Evolutionary conservation across 2,113 vertebrate genomes (phyloP), one percentile per base, ranked within the genome.

Genomic region (Origma solitaria): DNA sequence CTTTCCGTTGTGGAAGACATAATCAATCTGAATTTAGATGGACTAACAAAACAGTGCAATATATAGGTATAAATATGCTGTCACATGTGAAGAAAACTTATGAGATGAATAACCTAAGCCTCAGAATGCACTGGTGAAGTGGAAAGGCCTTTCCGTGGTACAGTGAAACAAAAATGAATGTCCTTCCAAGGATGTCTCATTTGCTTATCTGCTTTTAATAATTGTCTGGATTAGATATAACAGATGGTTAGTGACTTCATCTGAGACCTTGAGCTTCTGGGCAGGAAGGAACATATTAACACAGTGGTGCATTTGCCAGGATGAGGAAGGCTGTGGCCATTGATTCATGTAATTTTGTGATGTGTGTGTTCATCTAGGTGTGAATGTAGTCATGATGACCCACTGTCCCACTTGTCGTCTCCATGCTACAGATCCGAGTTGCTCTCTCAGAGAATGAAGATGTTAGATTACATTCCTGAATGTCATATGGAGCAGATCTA

Each of bases 1-100:
- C 68, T 95, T 92, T 90, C 64, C 37, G 68, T 57, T 92, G 51
- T 71, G 61, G 68, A 95, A 81, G n/a, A 92, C 35, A 31, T 90
- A 90, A 92, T 94, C 64, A 83, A 62, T 94, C 79, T 92, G 85
- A 90, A 93, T 96, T 92, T 94, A 93, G 87, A 83, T 93, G 51
- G 64, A 60, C 85, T 90, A 83, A 95, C 92, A 83, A 92, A 92
- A 75, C 62, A 88, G 60, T 86, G 68, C 51, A 71, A 40, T 93
- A 62, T 62, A 57, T 65, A 81, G 49, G 49, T 53, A 56, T 96
- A 96, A 94, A 90, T 88, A 75, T 45, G 77, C 35, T 86, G 51
- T 93, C 82, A 88, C 71, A 47, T 53, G 22, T 90, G 77, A 93
- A 93, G 90, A 94, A 92, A 93, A 78, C 56, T 92, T 83, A 66